phyloP scores from a whole-genome alignment of 2,113 vertebrate genomes.

The Mungos mungo region DNA sequence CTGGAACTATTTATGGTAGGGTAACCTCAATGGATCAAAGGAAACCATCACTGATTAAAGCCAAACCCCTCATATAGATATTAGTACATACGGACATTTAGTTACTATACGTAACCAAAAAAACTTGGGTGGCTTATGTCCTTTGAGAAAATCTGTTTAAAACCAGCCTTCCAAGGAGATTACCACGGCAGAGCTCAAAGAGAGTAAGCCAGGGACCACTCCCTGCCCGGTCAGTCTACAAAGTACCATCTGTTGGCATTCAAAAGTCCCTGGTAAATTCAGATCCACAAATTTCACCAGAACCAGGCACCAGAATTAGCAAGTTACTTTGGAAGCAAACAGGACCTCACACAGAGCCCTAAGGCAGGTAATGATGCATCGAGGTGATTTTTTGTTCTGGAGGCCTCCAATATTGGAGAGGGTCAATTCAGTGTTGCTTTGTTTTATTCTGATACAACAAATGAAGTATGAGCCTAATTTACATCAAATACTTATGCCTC shows the following conservation, averaged over 20 bases:
- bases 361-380: not conserved
- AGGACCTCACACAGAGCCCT: not conserved
- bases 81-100: not conserved
- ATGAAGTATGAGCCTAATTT: slow-evolving; percentile 63
- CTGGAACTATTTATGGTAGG: not conserved
- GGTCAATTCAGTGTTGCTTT: not conserved
- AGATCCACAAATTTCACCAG: not conserved
- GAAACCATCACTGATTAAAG: not conserved
- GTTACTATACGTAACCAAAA: not conserved
- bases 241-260: not conserved
- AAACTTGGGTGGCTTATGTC: not conserved
- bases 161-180: not conserved
- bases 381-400: not conserved
- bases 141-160: not conserved
- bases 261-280: not conserved
- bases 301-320: not conserved
- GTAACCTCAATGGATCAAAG: not conserved
- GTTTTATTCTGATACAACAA: not conserved
- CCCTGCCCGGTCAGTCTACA: not conserved
- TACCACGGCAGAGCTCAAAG: not conserved
- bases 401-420: not conserved
- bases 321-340: not conserved
- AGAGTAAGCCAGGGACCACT: not conserved
- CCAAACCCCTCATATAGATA: not conserved
- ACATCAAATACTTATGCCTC: slow-evolving; percentile 62